Conservation (phyloP, 2,113 vertebrate species). For the Sterna hirundo region DNA sequence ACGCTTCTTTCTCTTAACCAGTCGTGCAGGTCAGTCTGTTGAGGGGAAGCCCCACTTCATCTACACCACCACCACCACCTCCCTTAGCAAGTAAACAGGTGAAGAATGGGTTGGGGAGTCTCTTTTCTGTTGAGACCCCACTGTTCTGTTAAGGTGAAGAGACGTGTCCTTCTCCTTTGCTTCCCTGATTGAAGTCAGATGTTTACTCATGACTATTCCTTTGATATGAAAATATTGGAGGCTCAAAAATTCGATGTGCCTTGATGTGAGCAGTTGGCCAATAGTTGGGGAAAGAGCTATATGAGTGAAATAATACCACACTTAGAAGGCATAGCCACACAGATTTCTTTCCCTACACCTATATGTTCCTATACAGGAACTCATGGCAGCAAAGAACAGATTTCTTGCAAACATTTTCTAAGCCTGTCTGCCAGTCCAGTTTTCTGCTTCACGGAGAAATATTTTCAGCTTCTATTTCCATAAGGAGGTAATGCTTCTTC, state of each 20-base stretch:
- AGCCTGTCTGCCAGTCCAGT: not conserved
- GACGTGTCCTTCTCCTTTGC: not conserved
- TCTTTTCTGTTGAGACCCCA: not conserved
- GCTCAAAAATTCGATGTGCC: not conserved
- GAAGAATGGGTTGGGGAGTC: not conserved
- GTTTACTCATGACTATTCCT: not conserved
- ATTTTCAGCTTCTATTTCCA: not conserved
- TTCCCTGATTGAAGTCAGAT: not conserved
- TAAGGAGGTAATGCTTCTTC: not conserved
- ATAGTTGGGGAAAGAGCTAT: not conserved
- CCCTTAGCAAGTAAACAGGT: not conserved
- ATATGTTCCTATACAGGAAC: not conserved
- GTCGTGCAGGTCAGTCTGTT: not conserved
- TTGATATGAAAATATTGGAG: not conserved
- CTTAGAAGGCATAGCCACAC: not conserved
- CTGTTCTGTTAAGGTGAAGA: not conserved
- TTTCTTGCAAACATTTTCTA: not conserved
- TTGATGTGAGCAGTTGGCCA: not conserved
- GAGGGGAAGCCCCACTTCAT: not conserved
- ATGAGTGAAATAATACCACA: not conserved
- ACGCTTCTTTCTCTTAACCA: not conserved
- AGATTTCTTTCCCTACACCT: not conserved
- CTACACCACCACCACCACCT: not conserved
- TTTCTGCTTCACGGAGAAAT: not conserved
- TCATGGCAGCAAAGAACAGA: not conserved